Base-by-base conservation (phyloP, 2,888 invertebrate species). In the Idaea aversata region DNA sequence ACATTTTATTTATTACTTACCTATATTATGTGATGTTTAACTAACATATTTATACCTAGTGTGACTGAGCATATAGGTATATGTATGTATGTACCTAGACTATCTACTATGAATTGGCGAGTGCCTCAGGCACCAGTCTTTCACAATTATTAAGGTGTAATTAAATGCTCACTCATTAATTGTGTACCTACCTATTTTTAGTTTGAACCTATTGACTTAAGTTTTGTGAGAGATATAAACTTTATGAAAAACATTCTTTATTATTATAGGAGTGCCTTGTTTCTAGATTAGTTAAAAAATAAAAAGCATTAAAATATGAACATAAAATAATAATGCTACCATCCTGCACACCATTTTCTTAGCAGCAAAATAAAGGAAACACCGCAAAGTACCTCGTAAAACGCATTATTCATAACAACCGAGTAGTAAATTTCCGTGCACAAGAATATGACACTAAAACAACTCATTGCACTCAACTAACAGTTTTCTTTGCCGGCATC, bases 401-500 rank as follows among this genome's bases (percentile, higher is more conserved):
- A 63, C 67, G 61, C 72, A 76, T 74, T 69, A 73, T 64, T 64
- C 66, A 66, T 68, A 65, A 67, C 71, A 66, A 68, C 64, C 69
- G 64, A 62, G 61, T 63, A 35, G 15, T 57, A 58, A 57, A 71
- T 70, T 70, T 72, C 74, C 75, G 73, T 74, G 67, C 72, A 72
- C 65, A 63, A 74, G 75, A 77, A 76, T 77, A 75, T 68, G 72
- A 75, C 65, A 71, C 59, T 59, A 59, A 59, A 75, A 78, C 76
- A 77, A 71, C 74, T 72, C 68, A 74, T 71, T 82, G 82, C 82
- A 77, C 78, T 81, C 78, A 77, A 83, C 77, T 76, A 84, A 85
- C 84, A 86, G 86, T 88, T 86, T 86, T 81, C 84, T 85, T 85
- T 79, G 70, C 73, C 72, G 72, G 70, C 80, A 78, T 76, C 79